Percentiles rank a stretch among this genome's conserved stretches.
Evolutionary conservation across 1,140 invertebrate genomes (phyloP).

Genomic region (Ridgeia piscesae): DNA sequence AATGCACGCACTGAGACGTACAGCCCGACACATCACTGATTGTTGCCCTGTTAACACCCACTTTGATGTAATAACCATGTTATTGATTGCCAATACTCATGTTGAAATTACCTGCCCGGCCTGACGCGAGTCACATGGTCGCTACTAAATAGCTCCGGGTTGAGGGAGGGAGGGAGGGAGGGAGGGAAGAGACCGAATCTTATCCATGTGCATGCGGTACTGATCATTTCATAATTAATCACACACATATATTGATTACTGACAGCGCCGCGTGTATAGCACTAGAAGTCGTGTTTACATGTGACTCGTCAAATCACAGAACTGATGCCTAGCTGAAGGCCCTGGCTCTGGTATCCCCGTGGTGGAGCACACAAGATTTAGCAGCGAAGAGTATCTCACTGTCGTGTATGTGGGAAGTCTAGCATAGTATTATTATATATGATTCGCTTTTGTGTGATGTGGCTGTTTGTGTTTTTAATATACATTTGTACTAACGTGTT

Average conservation of each 20-base stretch:
- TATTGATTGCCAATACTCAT: neutral
- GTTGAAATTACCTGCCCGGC: neutral
- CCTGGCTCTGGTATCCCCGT: too few relatives aligned
- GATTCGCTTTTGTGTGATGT: too few relatives aligned
- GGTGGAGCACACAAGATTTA: too few relatives aligned
- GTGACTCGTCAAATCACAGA: too few relatives aligned
- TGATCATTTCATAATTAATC: neutral
- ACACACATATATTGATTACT: neutral
- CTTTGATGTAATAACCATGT: neutral
- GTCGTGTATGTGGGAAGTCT: too few relatives aligned
- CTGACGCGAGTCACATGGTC: neutral
- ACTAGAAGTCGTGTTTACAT: too few relatives aligned
- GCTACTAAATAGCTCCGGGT: neutral
- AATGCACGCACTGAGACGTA: neutral
- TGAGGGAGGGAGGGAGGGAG: neutral
- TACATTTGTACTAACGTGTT: too few relatives aligned
- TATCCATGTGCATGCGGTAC: neutral
- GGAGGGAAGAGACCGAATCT: neutral
- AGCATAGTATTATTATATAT: too few relatives aligned
- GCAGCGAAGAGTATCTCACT: too few relatives aligned
- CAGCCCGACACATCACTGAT: neutral
- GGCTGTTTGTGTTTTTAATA: too few relatives aligned
- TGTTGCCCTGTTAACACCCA: neutral
- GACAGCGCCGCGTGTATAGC: neutral
- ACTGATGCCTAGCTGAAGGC: too few relatives aligned